Conservation (phyloP, 2,888 invertebrate genomes). For the Acanthosepion pharaonis region DNA sequence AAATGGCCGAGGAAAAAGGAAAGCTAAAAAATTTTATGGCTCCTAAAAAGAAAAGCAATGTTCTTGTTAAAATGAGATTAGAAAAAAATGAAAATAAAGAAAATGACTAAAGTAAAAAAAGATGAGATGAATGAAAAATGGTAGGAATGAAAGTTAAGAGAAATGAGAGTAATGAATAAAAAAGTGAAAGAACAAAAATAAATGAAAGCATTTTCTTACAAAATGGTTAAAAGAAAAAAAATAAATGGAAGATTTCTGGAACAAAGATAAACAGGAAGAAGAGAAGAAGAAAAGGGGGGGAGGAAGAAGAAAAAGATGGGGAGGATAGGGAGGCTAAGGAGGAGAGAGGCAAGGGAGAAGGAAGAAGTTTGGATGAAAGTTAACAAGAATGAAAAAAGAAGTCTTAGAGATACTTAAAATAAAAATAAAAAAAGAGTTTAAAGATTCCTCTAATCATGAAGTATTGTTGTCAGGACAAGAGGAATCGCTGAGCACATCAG, state of each 20-base stretch:
- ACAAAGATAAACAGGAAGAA: too few species aligned
- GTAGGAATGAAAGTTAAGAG: too few species aligned
- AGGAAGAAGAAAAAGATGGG: neutral
- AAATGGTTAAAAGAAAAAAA: too few species aligned
- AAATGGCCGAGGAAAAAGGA: neutral
- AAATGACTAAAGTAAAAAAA: neutral
- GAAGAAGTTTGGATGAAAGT: neutral
- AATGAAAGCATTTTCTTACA: too few species aligned
- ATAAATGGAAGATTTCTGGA: too few species aligned
- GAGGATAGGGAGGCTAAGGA: neutral
- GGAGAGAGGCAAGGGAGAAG: neutral
- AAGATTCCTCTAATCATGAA: slow-evolving; percentile 8
- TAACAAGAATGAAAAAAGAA: neutral
- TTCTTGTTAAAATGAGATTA: neutral
- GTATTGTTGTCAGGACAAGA: neutral
- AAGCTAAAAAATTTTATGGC: neutral
- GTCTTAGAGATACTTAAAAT: neutral
- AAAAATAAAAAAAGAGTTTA: neutral
- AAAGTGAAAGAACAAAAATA: too few species aligned
- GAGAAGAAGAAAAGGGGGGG: neutral
- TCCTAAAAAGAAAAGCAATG: neutral
- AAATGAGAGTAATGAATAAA: too few species aligned
- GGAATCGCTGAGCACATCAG: neutral
- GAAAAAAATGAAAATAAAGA: neutral
- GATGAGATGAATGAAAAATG: neutral